Conservation (phyloP, 1,140 invertebrate species). For the Archivesica marissinica region DNA sequence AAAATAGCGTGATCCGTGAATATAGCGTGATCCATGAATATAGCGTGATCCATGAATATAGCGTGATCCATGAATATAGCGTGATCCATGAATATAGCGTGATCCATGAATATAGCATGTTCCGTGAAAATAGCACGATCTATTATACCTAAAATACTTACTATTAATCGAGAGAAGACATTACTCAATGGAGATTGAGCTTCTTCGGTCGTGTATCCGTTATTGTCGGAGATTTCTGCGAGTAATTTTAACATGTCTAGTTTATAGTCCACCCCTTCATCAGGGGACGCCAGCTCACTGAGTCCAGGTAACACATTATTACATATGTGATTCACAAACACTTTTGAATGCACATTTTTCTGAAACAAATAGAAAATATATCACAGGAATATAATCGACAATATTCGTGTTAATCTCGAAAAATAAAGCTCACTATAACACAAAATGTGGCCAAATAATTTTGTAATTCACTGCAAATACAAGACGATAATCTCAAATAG, state of each 20-base stretch:
- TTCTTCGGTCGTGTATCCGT: constrained; percentile 89
- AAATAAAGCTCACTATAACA: no score
- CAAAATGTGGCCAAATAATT: background rate
- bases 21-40: no score
- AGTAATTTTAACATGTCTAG: constrained; percentile 94
- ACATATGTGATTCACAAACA: constrained; percentile 94
- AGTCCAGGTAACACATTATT: constrained; percentile 91
- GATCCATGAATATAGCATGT: no score
- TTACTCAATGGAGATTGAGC: constrained; percentile 89
- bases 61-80: no score
- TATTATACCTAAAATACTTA: no score
- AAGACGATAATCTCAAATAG: background rate
- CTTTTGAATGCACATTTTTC: constrained; percentile 94
- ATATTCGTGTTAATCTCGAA: no score
- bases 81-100: no score
- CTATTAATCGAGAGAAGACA: constrained; percentile 91
- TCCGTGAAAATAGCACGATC: no score
- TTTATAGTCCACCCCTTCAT: constrained; percentile 89
- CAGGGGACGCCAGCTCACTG: constrained; percentile 79
- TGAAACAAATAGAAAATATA: constrained; percentile 86
- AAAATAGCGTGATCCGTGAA: no score
- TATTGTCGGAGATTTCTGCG: constrained; percentile 92
- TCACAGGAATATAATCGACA: no score
- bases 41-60: no score
- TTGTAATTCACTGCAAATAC: background rate